A percentile compares a stretch with the other conserved stretches of the same genome.
Conservation (phyloP, 2,888 invertebrate genomes). For the Conomelus anceps region DNA sequence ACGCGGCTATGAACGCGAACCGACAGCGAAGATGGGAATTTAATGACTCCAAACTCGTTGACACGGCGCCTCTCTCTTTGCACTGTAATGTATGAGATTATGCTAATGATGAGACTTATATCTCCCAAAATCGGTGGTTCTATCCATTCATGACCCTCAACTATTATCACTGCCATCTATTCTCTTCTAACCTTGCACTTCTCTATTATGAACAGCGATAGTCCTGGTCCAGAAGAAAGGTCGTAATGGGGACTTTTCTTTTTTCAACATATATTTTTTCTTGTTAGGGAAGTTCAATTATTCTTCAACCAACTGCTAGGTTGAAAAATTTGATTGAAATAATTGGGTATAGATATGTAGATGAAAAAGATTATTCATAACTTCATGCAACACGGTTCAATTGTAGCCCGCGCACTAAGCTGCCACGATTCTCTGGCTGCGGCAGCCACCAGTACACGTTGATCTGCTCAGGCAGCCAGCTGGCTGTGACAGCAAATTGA, state of each 20-base stretch:
- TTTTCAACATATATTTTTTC: too few species aligned
- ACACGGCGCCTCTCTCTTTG: background rate
- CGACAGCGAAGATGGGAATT: background rate
- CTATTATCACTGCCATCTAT: background rate
- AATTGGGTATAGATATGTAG: too few species aligned
- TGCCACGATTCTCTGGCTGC: too few species aligned
- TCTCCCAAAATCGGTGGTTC: background rate
- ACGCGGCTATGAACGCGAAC: background rate
- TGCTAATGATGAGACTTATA: background rate
- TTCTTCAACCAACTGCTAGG: too few species aligned
- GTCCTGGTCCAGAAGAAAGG: background rate
- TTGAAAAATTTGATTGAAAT: too few species aligned
- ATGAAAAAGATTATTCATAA: too few species aligned
- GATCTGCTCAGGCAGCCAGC: too few species aligned
- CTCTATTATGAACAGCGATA: background rate
- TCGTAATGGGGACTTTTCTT: background rate
- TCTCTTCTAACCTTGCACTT: background rate
- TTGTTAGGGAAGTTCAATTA: too few species aligned
- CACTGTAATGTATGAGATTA: background rate
- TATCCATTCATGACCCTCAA: background rate
- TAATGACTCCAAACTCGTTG: background rate
- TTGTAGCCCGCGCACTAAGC: too few species aligned
- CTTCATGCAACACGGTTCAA: too few species aligned
- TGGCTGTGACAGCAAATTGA: too few species aligned
- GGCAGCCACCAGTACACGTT: too few species aligned